Base-by-base conservation (phyloP, 2,888 invertebrate genomes). In the Amblyjoppa fuscipennis region DNA sequence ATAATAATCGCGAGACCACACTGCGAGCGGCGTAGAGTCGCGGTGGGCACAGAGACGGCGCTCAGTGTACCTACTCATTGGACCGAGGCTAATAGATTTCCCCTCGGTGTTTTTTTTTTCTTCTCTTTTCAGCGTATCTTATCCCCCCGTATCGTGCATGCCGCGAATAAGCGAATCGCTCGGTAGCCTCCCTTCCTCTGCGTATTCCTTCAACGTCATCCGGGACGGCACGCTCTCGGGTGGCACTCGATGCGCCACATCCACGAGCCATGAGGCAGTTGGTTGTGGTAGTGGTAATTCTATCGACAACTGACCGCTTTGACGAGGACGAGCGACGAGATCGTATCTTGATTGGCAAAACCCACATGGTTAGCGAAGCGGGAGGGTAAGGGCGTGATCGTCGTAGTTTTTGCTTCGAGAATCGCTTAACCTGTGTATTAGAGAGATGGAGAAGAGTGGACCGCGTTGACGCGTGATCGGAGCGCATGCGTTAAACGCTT, bases 291-390 rank as follows among this genome's bases (percentile, higher is more conserved):
- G 28, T 59, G 4, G 11, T 59, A 69, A 69, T 79, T 68, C 80
- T 80, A 77, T 75, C 80, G 80, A 83, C 85, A 59, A 71, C 71
- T 59, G 64, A 78, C 49, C 74, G 73, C 51, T 38, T 38, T 53
- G 68, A 77, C 84, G 76, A 70, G 56, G 71, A 74, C 76, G 81
- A 84, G 59, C 66, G 49, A 77, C 71, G 82, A 73, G 87, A 89
- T 89, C 87, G 86, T 59, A 90, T 90, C 90, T 90, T 87, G 89
- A 90, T 90, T 88, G 87, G 88, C 80, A 87, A 89, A 90, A 89
- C 84, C 87, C 82, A 89, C 88, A 87, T 88, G 75, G 84, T 88
- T 87, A 86, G 77, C 79, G 77, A 79, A 81, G 51, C 64, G 73
- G 79, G 85, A 85, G 85, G 85, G 85, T 81, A 87, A 87, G 84